Evolutionary conservation across 1,140 invertebrate genomes (phyloP), one percentile per base, ranked within the genome.

Genomic region (Melipona quadrifasciata): DNA sequence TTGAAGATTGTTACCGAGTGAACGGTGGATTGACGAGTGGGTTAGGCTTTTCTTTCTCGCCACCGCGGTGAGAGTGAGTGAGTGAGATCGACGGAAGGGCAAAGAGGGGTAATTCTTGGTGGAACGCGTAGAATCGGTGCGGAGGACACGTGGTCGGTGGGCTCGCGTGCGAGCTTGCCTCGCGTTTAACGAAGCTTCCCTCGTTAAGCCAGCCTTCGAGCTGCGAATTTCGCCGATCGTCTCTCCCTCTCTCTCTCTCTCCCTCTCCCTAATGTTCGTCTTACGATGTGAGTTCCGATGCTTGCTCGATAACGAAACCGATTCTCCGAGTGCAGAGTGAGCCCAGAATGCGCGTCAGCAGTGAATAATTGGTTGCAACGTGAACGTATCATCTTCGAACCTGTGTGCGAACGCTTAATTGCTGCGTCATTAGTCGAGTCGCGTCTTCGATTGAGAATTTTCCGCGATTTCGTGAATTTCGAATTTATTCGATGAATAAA

Each of bases 61-160:
- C 34, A 0, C 5, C 11, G 64, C 53, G 64, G 27, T 53, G 64
- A 21, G n/a, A 78, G 76, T 78, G 76, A 67, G 24, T 11, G 58
- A 47, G 61, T 78, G 76, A 21, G 51, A 31, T 31, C 4, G 51
- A 21, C 21, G 16, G 39, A 39, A 27, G 47, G 47, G 10, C n/a
- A 57, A 57, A 34, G 53, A 34, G 6, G 27, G 71, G 21, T 58
- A 57, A 27, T 65, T 27, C 0, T 53, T 34, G 24, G 55, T 14
- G 53, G 27, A 79, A 71, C 81, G 76, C 31, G 47, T 39, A 12
- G 27, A 61, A 77, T 77, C 64, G 57, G 75, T 76, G 64, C 76
- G 82, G 16, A 70, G 27, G 31, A 65, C 24, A 17, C 39, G 58
- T 61, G 58, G 58, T 61, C 58, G 58, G 8, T 65, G 67, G n/a